Percentiles rank a stretch among this genome's conserved stretches.
phyloP scores from a whole-genome alignment of 2,113 vertebrate species.

The Parus major region DNA sequence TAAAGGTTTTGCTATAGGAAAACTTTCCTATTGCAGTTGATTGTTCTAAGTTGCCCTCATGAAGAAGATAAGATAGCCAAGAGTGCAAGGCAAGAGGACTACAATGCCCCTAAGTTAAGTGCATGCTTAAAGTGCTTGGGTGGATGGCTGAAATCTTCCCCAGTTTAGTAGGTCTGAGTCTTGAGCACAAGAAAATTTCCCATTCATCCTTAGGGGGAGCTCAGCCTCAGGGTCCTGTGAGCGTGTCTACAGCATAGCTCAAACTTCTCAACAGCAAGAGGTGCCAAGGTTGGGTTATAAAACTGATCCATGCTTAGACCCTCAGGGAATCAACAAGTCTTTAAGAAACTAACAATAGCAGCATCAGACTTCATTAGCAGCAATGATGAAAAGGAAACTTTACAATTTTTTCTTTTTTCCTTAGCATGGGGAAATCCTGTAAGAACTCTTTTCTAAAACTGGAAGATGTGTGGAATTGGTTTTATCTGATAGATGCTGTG shows the following conservation, averaged over 20 bases:
- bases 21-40: not conserved
- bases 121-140: not conserved
- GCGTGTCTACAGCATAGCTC: not conserved
- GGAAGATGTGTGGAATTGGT: fast-evolving
- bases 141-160: not conserved
- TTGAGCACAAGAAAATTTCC: not conserved
- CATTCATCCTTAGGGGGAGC: not conserved
- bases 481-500: not conserved
- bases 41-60: not conserved
- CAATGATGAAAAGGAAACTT: not conserved
- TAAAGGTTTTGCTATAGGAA: not conserved
- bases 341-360: not conserved
- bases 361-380: not conserved
- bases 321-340: not conserved
- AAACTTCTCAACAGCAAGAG: not conserved
- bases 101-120: not conserved
- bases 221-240: not conserved
- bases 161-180: not conserved
- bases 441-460: not conserved
- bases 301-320: not conserved
- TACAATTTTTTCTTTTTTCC: not conserved
- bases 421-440: not conserved
- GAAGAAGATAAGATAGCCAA: not conserved
- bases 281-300: not conserved
- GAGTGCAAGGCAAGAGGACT: not conserved